Evolutionary conservation across 2,797 vertebrate genomes (phyloP).

Genomic region (Enteromius viviparus): DNA sequence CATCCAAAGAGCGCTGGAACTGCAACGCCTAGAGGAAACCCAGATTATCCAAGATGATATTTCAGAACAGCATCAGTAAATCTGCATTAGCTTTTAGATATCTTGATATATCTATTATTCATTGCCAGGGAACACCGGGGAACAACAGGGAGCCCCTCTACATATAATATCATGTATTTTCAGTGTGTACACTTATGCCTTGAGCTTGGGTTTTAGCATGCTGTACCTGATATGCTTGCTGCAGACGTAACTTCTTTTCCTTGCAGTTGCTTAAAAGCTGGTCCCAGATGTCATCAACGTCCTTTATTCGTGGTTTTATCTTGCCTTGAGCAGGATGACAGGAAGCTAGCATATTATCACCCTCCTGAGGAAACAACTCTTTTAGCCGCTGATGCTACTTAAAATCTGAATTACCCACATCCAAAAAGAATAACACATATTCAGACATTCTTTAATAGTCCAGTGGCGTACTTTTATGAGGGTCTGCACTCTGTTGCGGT

Average conservation of each 20-base stretch:
- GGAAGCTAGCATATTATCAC: slow-evolving; percentile 78
- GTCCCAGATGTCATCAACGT: slow-evolving; percentile 83
- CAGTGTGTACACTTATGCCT: neutral
- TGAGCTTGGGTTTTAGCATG: neutral
- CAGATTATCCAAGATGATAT: neutral
- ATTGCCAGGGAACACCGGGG: neutral
- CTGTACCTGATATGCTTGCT: slow-evolving; percentile 83
- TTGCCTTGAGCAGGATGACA: slow-evolving; percentile 72
- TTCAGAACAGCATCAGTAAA: neutral
- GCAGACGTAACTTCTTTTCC: slow-evolving; percentile 79
- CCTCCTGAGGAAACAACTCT: slow-evolving; percentile 75
- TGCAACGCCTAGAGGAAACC: slow-evolving; percentile 76
- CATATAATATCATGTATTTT: neutral
- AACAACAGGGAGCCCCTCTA: neutral
- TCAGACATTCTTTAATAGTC: slow-evolving; percentile 1
- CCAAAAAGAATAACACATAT: neutral
- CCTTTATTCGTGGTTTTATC: slow-evolving; percentile 77
- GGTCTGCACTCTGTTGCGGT: slow-evolving; percentile 73
- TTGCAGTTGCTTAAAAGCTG: slow-evolving; percentile 79
- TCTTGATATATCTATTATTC: neutral
- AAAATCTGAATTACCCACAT: neutral
- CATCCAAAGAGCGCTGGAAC: slow-evolving; percentile 81
- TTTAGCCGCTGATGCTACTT: slow-evolving; percentile 1
- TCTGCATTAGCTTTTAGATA: neutral
- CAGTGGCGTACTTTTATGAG: slow-evolving; percentile 74